A percentile compares a stretch with the other conserved stretches of the same genome.
These are phyloP conservation scores for Pangasianodon gigas DNA, from an alignment of 2,113 vertebrate species.

Conservation along the genomic window DNA sequence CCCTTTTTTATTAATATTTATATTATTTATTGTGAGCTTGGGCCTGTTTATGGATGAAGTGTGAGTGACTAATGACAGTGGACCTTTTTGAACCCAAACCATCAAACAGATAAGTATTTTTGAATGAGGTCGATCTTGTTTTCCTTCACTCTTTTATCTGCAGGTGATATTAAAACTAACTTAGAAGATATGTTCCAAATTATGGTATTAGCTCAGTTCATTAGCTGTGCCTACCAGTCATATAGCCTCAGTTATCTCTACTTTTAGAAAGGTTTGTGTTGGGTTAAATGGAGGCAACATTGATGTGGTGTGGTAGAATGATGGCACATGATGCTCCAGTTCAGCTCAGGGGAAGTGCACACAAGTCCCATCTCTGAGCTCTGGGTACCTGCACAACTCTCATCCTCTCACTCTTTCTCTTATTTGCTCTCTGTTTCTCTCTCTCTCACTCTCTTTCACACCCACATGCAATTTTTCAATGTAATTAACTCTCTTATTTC, in stretches of 20 bases:
- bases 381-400: constrained; percentile 65
- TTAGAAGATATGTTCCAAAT: not conserved
- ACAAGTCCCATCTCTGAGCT: constrained; percentile 64
- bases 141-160: not conserved
- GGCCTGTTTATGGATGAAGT: constrained; percentile 46
- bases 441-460: constrained; percentile 13
- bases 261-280: not conserved
- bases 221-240: constrained; percentile 10
- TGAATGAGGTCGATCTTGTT: not conserved
- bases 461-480: not conserved
- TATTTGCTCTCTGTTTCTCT: constrained; percentile 16
- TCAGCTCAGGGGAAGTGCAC: constrained; percentile 72
- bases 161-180: constrained; percentile 16
- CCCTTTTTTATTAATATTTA: constrained; percentile 53
- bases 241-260: not conserved
- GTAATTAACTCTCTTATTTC: constrained; percentile 28
- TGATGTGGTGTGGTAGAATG: constrained; percentile 21
- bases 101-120: constrained; percentile 21
- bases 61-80: constrained; percentile 30
- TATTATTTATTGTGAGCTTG: constrained; percentile 59
- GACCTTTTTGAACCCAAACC: constrained; percentile 28
- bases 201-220: not conserved
- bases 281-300: not conserved
- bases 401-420: constrained; percentile 43
- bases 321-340: constrained; percentile 42